Evolutionary conservation across 2,888 invertebrate species (phyloP).

Genomic region (Encarsia formosa): DNA sequence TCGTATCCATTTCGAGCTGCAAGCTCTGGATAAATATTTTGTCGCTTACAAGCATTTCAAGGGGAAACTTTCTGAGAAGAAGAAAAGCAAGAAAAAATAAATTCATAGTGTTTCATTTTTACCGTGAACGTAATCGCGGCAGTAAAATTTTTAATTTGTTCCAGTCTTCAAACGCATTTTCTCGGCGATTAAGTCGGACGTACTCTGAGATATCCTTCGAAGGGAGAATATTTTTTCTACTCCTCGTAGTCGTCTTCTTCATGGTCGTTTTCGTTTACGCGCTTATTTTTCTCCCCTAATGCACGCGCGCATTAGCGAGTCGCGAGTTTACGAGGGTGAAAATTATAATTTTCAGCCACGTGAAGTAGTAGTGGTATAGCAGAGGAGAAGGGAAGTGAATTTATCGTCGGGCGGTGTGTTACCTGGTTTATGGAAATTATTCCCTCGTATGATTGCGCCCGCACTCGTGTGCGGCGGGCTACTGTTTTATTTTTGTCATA

Average conservation of each 20-base stretch:
- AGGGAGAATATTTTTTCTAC: constrained; percentile 25
- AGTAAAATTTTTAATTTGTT: constrained; percentile 9
- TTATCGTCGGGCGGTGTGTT: constrained; percentile 27
- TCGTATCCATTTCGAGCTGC: no score
- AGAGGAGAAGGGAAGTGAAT: constrained; percentile 27
- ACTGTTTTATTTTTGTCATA: no score
- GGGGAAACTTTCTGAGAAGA: no score
- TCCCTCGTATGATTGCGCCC: constrained; percentile 6
- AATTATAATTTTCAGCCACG: constrained; percentile 32
- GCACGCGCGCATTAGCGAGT: constrained; percentile 32
- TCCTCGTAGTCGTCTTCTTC: background rate
- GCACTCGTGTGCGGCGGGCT: background rate
- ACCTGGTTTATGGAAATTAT: constrained; percentile 10
- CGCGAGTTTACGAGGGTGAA: constrained; percentile 29
- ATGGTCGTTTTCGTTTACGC: constrained; percentile 10
- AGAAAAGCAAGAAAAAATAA: no score
- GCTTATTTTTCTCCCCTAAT: constrained; percentile 32
- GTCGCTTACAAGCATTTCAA: no score
- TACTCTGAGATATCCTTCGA: no score
- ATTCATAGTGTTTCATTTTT: no score
- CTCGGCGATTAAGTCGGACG: constrained; percentile 32
- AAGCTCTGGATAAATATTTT: no score
- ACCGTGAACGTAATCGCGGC: no score
- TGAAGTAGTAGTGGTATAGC: constrained; percentile 19
- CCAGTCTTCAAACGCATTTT: constrained; percentile 27